Conservation (phyloP, 2,888 invertebrate genomes). For the Pseudoips prasinana region DNA sequence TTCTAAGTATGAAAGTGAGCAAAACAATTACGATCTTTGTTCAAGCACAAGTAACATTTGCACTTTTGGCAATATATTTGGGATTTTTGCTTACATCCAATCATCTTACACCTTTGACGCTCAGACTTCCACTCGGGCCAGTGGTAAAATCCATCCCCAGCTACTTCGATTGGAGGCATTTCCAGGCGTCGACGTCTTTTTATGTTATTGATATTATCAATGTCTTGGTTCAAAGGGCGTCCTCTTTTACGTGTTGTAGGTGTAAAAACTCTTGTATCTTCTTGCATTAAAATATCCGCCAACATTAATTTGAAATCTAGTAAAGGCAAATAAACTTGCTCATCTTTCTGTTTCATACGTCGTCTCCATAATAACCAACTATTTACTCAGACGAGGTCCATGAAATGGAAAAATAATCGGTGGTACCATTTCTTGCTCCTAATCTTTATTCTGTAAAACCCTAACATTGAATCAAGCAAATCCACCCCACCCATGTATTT, state of each 20-base stretch:
- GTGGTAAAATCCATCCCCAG: too few relatives aligned
- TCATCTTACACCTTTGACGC: neutral
- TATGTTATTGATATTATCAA: slow-evolving; percentile 6
- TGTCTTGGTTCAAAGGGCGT: slow-evolving; percentile 13
- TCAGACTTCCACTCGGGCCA: slow-evolving; percentile 16
- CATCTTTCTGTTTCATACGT: slow-evolving; percentile 17
- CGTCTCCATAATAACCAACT: slow-evolving; percentile 30
- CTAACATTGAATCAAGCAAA: slow-evolving; percentile 28
- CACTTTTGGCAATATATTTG: too few relatives aligned
- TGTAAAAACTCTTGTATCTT: slow-evolving; percentile 13
- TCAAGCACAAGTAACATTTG: too few relatives aligned
- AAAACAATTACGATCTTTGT: too few relatives aligned
- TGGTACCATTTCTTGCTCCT: slow-evolving; percentile 33
- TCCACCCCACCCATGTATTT: slow-evolving; percentile 35
- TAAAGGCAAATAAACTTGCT: slow-evolving; percentile 19
- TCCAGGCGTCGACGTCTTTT: slow-evolving; percentile 12
- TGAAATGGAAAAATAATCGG: slow-evolving; percentile 32
- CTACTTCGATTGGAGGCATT: slow-evolving; percentile 19
- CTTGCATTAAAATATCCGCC: slow-evolving; percentile 16
- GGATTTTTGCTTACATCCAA: neutral
- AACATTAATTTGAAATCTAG: slow-evolving; percentile 21
- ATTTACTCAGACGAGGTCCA: slow-evolving; percentile 28
- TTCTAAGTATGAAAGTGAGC: too few relatives aligned
- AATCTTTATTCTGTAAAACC: slow-evolving; percentile 35
- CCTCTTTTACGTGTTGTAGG: slow-evolving; percentile 22